phyloP scores from a whole-genome alignment of 2,797 vertebrate genomes.

The Lycodopsis pacificus region DNA sequence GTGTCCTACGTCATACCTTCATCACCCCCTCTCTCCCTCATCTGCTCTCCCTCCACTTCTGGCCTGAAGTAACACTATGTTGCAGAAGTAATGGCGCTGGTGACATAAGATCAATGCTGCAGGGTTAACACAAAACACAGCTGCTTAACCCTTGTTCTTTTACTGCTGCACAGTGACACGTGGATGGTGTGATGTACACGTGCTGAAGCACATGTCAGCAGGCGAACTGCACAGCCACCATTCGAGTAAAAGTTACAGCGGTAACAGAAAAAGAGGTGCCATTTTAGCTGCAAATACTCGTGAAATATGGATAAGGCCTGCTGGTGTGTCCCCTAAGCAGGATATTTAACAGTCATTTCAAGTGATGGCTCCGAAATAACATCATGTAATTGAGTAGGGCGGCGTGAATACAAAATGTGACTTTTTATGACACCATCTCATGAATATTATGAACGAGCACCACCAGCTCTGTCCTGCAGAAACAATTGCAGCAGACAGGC shows the following conservation, averaged over 20 bases:
- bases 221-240: neutral
- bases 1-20: constrained; percentile 67
- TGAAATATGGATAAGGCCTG: constrained; percentile 48
- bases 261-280: constrained; percentile 2
- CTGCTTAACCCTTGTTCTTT: constrained; percentile 72
- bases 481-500: constrained; percentile 62
- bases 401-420: constrained; percentile 54
- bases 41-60: constrained; percentile 44
- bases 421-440: constrained; percentile 54
- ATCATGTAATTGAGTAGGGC: constrained; percentile 53
- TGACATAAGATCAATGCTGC: constrained; percentile 85
- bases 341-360: constrained; percentile 47
- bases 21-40: constrained; percentile 26
- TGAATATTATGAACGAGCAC: constrained; percentile 56
- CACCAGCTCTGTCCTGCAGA: constrained; percentile 42
- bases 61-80: constrained; percentile 78
- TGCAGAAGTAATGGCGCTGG: constrained; percentile 77
- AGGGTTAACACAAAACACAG: constrained; percentile 79
- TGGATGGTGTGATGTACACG: constrained; percentile 47
- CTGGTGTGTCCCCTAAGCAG: constrained; percentile 23
- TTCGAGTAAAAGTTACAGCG: constrained; percentile 32
- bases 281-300: constrained; percentile 37
- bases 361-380: constrained; percentile 45
- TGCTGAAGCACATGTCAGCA: constrained; percentile 32
- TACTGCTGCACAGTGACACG: constrained; percentile 61